Evolutionary conservation across 2,888 invertebrate genomes (phyloP), one percentile per base, ranked within the genome.

Genomic region (Piscicola geometra): DNA sequence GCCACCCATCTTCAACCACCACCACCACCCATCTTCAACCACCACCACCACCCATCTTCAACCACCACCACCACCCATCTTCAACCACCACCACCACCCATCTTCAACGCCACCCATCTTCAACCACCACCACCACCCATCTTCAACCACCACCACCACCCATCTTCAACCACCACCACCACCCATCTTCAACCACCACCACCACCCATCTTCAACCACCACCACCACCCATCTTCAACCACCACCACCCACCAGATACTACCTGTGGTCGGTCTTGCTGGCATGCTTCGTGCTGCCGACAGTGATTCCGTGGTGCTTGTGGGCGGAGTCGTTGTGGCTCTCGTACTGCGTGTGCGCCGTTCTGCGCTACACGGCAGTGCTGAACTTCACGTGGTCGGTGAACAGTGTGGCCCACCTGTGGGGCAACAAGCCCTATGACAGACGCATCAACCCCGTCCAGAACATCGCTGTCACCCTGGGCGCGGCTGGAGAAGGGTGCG

Each of bases 351-450:
- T 94, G 12, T 91, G 91, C 82, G 88, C 89, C 0, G 90, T 93
- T 78, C 88, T 90, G 80, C 89, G 96, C 71, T 96, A 94, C 86
- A 90, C 90, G 75, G 88, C 90, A 79, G 92, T 92, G 0, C 88
- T 97, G 12, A 93, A 97, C 86, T 91, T 93, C 80, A 96, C 96
- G 0, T 97, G 92, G 89, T 90, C 91, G 81, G 94, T 96, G n/a
- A 96, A 96, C 85, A 94, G 93, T 84, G 91, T 92, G 18, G 95
- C 96, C 0, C 96, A 96, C 85, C 89, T 93, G 88, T 94, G 91
- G 89, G 95, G 95, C n/a, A 90, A 90, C 81, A 90, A 90, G 83
- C 95, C 96, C 0, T 96, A 94, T 83, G 95, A 96, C 86, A 91
- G 91, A 83, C 79, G 81, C 70, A 86, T 94, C 81, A 91, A 90